Conservation (phyloP, 1,140 invertebrate genomes). For the Rhopalosiphum padi region DNA sequence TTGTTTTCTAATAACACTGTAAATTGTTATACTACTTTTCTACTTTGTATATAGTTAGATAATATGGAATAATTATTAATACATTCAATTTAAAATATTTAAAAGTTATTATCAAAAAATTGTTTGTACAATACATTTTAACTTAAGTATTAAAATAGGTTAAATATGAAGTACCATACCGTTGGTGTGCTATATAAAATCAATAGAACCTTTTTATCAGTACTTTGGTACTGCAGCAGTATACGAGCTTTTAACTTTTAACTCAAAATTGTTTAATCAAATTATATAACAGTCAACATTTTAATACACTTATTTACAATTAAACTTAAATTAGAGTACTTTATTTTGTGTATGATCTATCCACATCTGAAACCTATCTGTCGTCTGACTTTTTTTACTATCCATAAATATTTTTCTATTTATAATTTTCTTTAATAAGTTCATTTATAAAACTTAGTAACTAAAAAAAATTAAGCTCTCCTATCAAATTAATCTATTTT, state of each 20-base stretch:
- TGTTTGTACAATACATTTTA: no score
- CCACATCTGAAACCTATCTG: neutral
- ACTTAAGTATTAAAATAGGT: no score
- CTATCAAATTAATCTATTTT: neutral
- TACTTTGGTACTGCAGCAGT: neutral
- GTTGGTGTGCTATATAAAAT: neutral
- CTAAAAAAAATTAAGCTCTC: neutral
- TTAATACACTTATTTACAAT: neutral
- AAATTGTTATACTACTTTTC: no score
- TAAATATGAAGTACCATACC: no score
- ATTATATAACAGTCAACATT: neutral
- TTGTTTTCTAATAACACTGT: neutral
- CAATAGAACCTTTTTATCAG: neutral
- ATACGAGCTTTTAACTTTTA: neutral
- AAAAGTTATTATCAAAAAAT: no score
- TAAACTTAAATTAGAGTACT: neutral
- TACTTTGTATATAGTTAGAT: no score
- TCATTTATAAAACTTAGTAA: neutral
- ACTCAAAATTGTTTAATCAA: neutral
- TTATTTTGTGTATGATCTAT: conserved; percentile 12
- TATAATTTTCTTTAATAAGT: neutral
- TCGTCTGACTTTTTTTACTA: neutral
- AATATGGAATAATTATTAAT: no score
- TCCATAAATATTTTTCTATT: neutral
- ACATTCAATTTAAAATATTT: no score